phyloP scores from a whole-genome alignment of 2,797 vertebrate genomes.

The Tangara arthus region DNA sequence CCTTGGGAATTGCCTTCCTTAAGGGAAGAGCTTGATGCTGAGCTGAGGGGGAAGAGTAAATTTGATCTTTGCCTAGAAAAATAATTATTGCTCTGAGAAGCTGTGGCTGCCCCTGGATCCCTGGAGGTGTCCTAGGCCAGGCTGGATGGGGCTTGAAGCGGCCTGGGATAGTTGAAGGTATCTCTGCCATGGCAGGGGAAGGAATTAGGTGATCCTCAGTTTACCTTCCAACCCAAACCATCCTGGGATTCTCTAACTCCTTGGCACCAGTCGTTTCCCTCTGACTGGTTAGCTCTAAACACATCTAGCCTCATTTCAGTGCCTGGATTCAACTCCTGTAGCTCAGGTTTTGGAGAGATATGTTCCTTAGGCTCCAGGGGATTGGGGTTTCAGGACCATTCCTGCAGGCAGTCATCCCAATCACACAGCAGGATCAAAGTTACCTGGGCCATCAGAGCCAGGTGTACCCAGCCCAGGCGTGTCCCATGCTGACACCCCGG shows the following conservation, averaged over 20 bases:
- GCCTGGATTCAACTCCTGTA: neutral
- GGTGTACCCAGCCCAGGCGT: neutral
- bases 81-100: neutral
- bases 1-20: neutral
- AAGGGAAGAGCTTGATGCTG: accelerated
- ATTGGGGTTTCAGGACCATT: neutral
- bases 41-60: neutral
- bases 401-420: neutral
- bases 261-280: neutral
- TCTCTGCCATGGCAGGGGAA: neutral
- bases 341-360: neutral
- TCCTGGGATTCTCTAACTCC: neutral
- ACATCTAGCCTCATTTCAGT: neutral
- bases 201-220: neutral
- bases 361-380: neutral
- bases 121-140: neutral
- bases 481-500: accelerated
- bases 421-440: neutral
- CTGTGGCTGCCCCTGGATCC: neutral
- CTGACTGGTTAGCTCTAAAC: neutral
- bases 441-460: neutral
- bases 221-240: neutral
- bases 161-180: accelerated
- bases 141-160: neutral
- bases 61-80: neutral